Evolutionary conservation across 2,888 invertebrate species (phyloP).

Genomic region (Rhamnusium bicolor): DNA sequence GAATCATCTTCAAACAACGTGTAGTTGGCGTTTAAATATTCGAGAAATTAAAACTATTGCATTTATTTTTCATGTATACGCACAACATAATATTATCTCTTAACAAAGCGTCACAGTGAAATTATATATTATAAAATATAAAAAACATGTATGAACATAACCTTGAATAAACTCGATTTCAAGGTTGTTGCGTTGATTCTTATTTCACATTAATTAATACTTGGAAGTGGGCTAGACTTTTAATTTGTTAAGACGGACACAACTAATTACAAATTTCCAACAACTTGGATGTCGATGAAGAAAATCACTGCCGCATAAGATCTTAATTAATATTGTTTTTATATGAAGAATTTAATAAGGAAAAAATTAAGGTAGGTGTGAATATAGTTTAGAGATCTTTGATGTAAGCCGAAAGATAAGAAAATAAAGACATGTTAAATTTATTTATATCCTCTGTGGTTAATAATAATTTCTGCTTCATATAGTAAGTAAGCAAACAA

Average conservation of each 20-base stretch:
- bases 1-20: neutral
- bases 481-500: neutral
- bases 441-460: neutral
- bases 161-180: conserved; percentile 33
- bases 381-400: conserved; percentile 6
- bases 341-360: neutral
- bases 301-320: conserved; percentile 16
- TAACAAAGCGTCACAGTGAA: conserved; percentile 19
- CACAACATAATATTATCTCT: conserved; percentile 25
- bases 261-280: conserved; percentile 26
- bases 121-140: conserved; percentile 25
- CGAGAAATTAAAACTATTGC: conserved; percentile 8
- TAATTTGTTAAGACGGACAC: conserved; percentile 25
- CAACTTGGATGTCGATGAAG: neutral
- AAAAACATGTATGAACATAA: conserved; percentile 27
- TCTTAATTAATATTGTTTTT: conserved; percentile 24
- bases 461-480: neutral
- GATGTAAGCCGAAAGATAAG: conserved; percentile 2
- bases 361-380: neutral
- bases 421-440: neutral
- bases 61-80: conserved; percentile 20
- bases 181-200: conserved; percentile 22
- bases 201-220: conserved; percentile 28
- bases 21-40: neutral
- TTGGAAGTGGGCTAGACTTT: conserved; percentile 28